These are phyloP conservation scores for Campoletis sonorensis DNA, from an alignment of 1,140 invertebrate genomes.

Conservation along the genomic window DNA sequence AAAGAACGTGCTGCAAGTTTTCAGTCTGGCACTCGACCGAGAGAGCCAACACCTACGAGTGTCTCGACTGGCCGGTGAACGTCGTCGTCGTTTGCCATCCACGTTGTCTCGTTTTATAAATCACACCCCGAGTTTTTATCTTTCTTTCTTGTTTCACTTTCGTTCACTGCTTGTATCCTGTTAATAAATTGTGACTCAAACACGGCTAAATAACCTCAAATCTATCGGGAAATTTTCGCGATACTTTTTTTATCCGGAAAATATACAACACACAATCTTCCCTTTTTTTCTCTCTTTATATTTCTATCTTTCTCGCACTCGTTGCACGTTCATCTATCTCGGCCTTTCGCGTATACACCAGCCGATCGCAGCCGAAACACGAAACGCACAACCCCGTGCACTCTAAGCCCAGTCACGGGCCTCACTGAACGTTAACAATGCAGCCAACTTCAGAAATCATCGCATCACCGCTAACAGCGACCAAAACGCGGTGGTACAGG, in stretches of 20 bases:
- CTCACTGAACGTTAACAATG: conserved; percentile 16
- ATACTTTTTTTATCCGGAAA: no score
- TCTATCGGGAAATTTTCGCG: no score
- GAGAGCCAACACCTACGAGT: conserved; percentile 23
- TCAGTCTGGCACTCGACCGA: neutral
- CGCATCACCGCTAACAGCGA: neutral
- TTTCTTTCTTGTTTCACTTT: no score
- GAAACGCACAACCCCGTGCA: conserved; percentile 22
- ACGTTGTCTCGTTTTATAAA: conserved; percentile 28
- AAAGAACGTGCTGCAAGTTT: conserved; percentile 17
- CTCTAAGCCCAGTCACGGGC: conserved; percentile 39
- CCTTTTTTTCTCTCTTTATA: neutral
- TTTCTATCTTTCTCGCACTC: neutral
- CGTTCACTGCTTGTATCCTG: neutral
- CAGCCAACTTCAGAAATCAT: conserved; percentile 13
- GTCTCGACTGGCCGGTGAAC: conserved; percentile 8
- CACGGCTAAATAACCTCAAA: no score
- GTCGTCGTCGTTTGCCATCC: conserved; percentile 26
- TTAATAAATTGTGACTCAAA: no score
- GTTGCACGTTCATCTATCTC: conserved; percentile 7
- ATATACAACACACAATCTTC: neutral
- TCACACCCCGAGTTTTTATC: neutral
- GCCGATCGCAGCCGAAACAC: conserved; percentile 24
- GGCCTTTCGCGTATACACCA: conserved; percentile 7
- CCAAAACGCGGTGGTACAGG: no score